Conservation (phyloP, 2,113 vertebrate genomes). For the Hyperoodon ampullatus region DNA sequence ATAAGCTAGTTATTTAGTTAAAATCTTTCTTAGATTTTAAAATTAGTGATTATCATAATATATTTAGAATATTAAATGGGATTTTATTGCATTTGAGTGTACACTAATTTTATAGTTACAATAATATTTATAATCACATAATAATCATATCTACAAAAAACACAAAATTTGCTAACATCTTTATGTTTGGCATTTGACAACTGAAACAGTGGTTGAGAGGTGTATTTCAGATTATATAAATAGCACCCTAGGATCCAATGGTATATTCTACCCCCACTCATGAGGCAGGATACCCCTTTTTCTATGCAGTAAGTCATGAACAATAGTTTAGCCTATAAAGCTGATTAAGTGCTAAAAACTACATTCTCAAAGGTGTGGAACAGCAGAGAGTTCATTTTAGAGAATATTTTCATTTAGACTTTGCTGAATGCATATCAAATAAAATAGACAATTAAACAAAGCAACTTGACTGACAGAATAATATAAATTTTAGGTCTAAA, state of each 20-base stretch:
- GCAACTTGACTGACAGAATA: background rate
- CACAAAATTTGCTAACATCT: background rate
- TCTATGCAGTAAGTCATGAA: background rate
- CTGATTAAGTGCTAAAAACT: constrained; percentile 4
- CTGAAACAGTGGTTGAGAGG: background rate
- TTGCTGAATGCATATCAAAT: background rate
- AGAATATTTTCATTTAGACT: constrained; percentile 2
- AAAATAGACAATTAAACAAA: background rate
- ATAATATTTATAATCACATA: background rate
- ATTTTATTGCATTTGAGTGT: background rate
- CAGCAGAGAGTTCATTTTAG: background rate
- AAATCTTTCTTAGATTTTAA: background rate
- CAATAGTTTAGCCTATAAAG: background rate
- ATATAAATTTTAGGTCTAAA: background rate
- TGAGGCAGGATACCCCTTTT: background rate
- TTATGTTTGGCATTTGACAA: background rate
- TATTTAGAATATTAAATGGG: background rate
- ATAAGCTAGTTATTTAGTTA: background rate
- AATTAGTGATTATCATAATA: background rate
- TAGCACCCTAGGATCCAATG: background rate
- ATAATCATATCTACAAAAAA: background rate
- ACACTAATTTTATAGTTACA: background rate
- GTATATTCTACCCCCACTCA: background rate
- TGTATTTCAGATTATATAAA: constrained; percentile 17
- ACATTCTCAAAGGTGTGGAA: background rate